Evolutionary conservation across 2,113 vertebrate genomes (phyloP), one percentile per base, ranked within the genome.

Genomic region (Vanacampus margaritifer): DNA sequence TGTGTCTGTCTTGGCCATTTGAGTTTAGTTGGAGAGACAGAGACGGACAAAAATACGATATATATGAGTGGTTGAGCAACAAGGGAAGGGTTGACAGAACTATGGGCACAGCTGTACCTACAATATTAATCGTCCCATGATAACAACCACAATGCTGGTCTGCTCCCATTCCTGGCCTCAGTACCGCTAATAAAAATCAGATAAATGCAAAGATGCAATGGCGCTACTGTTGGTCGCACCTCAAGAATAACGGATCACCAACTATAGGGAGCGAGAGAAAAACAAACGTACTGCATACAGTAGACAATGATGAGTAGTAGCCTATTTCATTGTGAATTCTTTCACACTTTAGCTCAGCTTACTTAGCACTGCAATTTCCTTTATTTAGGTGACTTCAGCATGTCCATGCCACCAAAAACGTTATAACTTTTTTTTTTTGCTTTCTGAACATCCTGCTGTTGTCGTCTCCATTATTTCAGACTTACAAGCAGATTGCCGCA

Each of bases 401-500:
- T n/a, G 58, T 36, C 35, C 21, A 23, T 13, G 23, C 58, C 2
- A 61, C n/a, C 6, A 46, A 35, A 58, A 58, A 56, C 0, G 13
- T 58, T 35, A 35, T n/a, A 6, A 19, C 7, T 60, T 7, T 2
- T 35, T 3, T 61, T 61, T 5, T 61, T 39, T 10, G 24, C 39
- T 43, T 26, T 39, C n/a, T 4, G 23, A 62, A 62, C 60, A 16
- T 43, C 12, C 7, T 43, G 39, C 23, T 9, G 37, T 26, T 7
- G 23, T 43, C 2, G 37, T 62, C 37, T 41, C 39, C 39, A 43
- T 62, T 62, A 62, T 62, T 62, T 62, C 60, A 41, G 23, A 62
- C 39, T 62, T 62, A 43, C 37, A 26, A 73, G 74, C 67, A 56
- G 59, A 76, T 79, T 68, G 64, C 68, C 23, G 23, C 8, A 0